Conservation (phyloP, 2,113 vertebrate genomes). For the Hepsetus odoe region DNA sequence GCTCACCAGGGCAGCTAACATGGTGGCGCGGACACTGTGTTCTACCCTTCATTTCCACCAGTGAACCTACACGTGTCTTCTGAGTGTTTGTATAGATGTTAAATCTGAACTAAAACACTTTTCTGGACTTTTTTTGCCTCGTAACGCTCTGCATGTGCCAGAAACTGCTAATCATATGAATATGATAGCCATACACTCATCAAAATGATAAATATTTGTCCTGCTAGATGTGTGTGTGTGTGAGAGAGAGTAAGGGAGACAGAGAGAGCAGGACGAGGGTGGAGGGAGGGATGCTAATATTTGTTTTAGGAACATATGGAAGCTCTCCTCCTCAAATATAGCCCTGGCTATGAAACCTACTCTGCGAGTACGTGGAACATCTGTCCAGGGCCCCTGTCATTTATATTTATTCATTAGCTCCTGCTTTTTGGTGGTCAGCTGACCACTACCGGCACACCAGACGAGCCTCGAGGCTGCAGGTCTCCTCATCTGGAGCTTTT, state of each 20-base stretch:
- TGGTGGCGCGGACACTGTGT: too few species aligned
- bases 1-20: too few species aligned
- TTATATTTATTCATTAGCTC: conserved; percentile 30
- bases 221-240: conserved; percentile 15
- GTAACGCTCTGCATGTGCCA: too few species aligned
- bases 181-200: too few species aligned
- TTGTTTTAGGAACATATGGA: conserved; percentile 23
- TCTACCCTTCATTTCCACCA: too few species aligned
- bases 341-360: background rate
- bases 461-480: background rate
- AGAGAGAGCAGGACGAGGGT: background rate
- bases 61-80: too few species aligned
- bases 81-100: too few species aligned
- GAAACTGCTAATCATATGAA: too few species aligned
- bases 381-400: conserved; percentile 15
- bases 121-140: too few species aligned
- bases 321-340: conserved; percentile 6
- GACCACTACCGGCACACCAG: background rate
- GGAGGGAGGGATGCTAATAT: conserved; percentile 10
- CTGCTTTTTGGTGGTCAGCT: conserved; percentile 13
- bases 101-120: too few species aligned
- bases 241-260: background rate
- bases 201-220: too few species aligned
- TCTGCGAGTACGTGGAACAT: background rate
- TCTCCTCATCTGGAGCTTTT: background rate